Conservation (phyloP, 2,113 vertebrate species). For the Lophochroa leadbeateri region DNA sequence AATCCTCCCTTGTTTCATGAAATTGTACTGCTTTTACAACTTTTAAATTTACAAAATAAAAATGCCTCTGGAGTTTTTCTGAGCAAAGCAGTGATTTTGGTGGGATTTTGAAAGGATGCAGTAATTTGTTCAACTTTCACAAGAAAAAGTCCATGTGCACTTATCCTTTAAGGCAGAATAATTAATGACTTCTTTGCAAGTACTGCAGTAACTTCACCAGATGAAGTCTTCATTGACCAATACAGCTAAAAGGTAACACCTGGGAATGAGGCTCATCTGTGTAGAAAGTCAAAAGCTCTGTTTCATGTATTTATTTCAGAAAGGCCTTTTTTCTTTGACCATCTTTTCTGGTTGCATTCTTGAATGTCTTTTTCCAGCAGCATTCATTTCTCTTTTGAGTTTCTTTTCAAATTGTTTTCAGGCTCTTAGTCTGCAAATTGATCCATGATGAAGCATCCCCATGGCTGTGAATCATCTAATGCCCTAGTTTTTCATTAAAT, state of each 20-base stretch:
- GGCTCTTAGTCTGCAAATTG: neutral
- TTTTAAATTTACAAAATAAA: slow-evolving; percentile 16
- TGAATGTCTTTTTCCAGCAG: neutral
- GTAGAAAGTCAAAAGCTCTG: neutral
- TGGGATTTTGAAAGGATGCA: neutral
- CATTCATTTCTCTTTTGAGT: neutral
- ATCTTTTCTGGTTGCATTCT: neutral
- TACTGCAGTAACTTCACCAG: neutral
- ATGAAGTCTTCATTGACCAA: neutral
- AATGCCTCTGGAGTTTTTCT: neutral
- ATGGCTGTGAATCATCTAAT: neutral
- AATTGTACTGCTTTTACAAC: neutral
- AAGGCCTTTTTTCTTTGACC: neutral
- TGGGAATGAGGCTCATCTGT: neutral
- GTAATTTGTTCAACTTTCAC: neutral
- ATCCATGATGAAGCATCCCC: neutral
- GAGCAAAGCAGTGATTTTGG: neutral
- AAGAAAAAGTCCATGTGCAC: neutral
- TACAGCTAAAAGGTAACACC: neutral
- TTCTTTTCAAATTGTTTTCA: neutral
- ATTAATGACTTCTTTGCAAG: neutral
- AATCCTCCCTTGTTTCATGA: neutral
- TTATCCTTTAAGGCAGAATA: neutral
- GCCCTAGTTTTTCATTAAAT: neutral
- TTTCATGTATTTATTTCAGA: neutral